Conservation (phyloP, 2,113 vertebrate genomes). For the Rhabdornis inornatus region DNA sequence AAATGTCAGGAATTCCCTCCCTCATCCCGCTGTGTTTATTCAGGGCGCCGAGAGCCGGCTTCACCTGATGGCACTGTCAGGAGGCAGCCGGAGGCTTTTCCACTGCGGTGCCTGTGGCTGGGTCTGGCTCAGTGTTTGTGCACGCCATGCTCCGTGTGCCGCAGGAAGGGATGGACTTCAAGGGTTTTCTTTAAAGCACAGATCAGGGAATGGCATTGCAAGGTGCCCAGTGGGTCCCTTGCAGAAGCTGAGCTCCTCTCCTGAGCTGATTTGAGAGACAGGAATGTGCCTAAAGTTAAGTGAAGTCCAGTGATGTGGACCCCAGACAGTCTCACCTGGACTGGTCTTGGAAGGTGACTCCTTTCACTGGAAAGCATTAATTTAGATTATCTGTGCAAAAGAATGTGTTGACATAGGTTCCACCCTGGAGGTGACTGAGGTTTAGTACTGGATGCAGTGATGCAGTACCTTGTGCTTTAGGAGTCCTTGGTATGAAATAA, state of each 20-base stretch:
- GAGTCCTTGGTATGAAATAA: background rate
- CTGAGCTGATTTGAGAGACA: background rate
- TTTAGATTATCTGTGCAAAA: background rate
- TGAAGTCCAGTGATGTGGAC: background rate
- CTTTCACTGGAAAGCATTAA: background rate
- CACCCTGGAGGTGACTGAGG: background rate
- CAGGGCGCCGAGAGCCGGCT: slow-evolving; percentile 55
- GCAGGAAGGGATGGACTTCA: background rate
- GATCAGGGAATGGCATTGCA: background rate
- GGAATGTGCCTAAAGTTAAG: background rate
- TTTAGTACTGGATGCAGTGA: background rate
- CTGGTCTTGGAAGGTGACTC: background rate
- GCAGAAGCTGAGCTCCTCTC: background rate
- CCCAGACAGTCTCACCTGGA: background rate
- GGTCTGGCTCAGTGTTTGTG: background rate
- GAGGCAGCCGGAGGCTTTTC: background rate
- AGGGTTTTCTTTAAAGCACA: background rate
- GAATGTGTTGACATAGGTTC: background rate
- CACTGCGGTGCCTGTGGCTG: background rate
- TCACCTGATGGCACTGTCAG: slow-evolving; percentile 72
- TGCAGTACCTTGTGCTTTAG: background rate
- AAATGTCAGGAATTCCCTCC: slow-evolving; percentile 72
- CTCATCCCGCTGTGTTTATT: slow-evolving; percentile 56
- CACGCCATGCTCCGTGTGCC: rapidly evolving
- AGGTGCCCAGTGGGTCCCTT: background rate